Evolutionary conservation across 64 coral and sea anemone species (phyloP).

Genomic region (Actinia equina): DNA sequence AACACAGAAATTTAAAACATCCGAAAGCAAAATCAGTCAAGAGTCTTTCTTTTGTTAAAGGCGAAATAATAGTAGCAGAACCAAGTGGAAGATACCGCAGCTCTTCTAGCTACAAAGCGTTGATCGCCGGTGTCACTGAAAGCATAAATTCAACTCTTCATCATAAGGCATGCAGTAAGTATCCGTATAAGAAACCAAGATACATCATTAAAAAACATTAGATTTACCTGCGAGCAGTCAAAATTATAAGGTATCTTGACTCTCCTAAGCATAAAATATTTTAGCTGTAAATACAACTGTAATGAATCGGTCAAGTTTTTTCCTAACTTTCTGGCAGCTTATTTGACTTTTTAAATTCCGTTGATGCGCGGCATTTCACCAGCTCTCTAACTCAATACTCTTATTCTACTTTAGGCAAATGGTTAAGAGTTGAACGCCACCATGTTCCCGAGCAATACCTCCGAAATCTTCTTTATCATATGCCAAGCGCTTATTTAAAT

Average conservation of each 20-base stretch:
- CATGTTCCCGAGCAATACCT: slow-evolving; percentile 39
- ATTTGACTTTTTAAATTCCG: no score
- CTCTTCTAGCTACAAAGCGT: slow-evolving; percentile 20
- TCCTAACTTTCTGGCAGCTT: no score
- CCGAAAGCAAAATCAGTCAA: neutral
- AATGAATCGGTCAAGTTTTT: no score
- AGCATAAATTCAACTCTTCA: slow-evolving; percentile 17
- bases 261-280: no score
- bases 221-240: no score
- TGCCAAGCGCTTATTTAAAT: slow-evolving; percentile 46
- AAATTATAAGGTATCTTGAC: no score
- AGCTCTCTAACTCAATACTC: neutral
- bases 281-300: no score
- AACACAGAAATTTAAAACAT: slow-evolving; percentile 20
- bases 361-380: no score
- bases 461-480: slow-evolving; percentile 14
- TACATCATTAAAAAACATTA: no score
- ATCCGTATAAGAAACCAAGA: no score
- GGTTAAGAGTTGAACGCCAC: slow-evolving; percentile 46
- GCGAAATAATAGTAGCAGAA: neutral
- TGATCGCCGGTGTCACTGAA: slow-evolving; percentile 21
- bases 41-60: slow-evolving; percentile 13
- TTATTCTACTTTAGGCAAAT: slow-evolving; percentile 32
- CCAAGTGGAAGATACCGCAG: neutral
- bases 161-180: no score